Conservation (phyloP, 2,113 vertebrate species). For the Tylochromis polylepis region DNA sequence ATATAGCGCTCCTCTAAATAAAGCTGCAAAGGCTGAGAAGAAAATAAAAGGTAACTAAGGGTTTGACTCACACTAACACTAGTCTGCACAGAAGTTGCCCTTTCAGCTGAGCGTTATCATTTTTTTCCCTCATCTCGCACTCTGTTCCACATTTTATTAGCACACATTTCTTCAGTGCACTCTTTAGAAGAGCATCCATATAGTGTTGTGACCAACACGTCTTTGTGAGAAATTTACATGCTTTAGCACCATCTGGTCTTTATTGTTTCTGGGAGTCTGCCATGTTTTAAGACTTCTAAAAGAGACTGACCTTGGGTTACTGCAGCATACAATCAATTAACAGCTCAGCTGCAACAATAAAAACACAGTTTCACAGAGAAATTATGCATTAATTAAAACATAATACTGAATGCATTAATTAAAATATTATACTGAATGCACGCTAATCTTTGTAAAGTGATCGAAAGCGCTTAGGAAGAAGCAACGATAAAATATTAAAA, state of each 20-base stretch:
- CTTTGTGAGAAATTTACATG: not conserved
- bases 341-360: not conserved
- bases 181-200: not conserved
- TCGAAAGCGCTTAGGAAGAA: not conserved
- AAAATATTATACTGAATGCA: not conserved
- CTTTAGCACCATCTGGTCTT: constrained; percentile 15
- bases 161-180: not conserved
- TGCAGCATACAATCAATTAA: not conserved
- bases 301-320: not conserved
- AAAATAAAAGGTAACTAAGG: not conserved
- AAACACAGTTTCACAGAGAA: not conserved
- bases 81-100: not conserved
- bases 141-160: not conserved
- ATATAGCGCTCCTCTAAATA: not conserved
- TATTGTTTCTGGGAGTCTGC: constrained; percentile 4
- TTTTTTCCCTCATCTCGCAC: not conserved
- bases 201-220: not conserved
- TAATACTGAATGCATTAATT: not conserved
- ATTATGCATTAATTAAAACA: not conserved
- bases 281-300: not conserved
- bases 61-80: not conserved
- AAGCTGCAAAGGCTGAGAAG: not conserved
- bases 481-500: not conserved
- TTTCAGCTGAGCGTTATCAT: not conserved
- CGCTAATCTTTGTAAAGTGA: not conserved